phyloP scores from a whole-genome alignment of 2,113 vertebrate genomes.

The Regulus satrapa region DNA sequence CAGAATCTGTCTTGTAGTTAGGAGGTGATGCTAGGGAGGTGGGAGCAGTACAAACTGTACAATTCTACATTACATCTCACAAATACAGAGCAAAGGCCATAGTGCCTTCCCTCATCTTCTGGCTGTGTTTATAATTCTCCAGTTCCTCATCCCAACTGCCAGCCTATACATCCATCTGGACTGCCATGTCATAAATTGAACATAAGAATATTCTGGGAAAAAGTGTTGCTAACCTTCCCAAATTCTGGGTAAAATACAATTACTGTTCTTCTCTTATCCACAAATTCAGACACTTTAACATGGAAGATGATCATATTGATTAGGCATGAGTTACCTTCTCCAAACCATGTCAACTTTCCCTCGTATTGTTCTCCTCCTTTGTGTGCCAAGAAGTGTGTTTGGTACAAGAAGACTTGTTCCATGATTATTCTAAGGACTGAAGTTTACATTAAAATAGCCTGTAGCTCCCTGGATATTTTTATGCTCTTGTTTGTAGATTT shows the following conservation, averaged over 20 bases:
- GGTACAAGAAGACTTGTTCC: neutral
- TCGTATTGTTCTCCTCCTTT: neutral
- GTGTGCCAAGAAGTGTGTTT: neutral
- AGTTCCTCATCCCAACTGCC: neutral
- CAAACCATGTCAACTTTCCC: neutral
- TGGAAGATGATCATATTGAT: neutral
- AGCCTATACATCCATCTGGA: neutral
- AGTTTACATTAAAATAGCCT: neutral
- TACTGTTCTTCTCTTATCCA: neutral
- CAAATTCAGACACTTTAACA: neutral
- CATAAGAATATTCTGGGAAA: neutral
- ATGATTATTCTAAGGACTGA: neutral
- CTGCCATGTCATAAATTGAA: neutral
- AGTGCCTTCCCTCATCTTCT: no score
- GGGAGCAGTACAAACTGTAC: neutral
- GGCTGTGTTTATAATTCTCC: neutral
- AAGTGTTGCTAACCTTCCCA: neutral
- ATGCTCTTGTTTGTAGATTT: neutral
- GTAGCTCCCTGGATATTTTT: neutral
- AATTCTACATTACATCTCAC: neutral
- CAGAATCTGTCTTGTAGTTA: neutral
- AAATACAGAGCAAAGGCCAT: neutral
- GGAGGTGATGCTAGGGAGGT: neutral
- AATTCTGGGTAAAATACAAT: neutral
- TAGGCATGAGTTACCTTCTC: neutral